These are phyloP conservation scores for Zenarchopterus dispar DNA, from an alignment of 2,797 vertebrate species.

Conservation along the genomic window DNA sequence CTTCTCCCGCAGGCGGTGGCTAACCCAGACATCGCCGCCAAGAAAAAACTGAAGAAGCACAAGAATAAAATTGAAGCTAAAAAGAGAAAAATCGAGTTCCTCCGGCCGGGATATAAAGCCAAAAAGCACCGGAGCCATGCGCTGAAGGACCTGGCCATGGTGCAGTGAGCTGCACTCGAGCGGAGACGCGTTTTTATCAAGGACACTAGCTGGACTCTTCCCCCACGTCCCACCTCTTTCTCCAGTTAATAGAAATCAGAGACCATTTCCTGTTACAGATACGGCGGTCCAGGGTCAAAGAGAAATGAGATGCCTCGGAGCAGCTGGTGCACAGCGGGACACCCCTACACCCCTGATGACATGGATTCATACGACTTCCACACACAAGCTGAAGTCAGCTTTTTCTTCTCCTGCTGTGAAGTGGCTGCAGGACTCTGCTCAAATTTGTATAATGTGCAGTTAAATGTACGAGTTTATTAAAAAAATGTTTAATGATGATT, in stretches of 20 bases:
- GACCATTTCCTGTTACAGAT: no score
- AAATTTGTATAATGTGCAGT: conserved; percentile 37
- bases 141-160: conserved; percentile 91
- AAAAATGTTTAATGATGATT: background rate
- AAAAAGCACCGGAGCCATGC: conserved; percentile 87
- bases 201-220: no score
- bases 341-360: background rate
- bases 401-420: conserved; percentile 19
- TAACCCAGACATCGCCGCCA: conserved; percentile 94
- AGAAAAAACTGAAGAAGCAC: conserved; percentile 95
- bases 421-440: background rate
- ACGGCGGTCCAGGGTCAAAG: no score
- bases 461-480: conserved; percentile 46
- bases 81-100: conserved; percentile 93
- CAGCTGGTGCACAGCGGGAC: conserved; percentile 10
- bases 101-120: conserved; percentile 89
- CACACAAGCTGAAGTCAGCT: conserved; percentile 1
- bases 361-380: conserved; percentile 8
- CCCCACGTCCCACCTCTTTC: no score
- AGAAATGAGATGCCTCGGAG: no score
- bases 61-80: conserved; percentile 93
- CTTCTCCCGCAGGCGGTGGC: conserved; percentile 85
- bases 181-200: no score
- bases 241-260: no score
- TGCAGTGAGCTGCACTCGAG: conserved; percentile 78